A percentile compares a stretch with the other conserved stretches of the same genome.
Conservation (phyloP, 2,888 invertebrate species). For the Pogonocherus hispidulus region DNA sequence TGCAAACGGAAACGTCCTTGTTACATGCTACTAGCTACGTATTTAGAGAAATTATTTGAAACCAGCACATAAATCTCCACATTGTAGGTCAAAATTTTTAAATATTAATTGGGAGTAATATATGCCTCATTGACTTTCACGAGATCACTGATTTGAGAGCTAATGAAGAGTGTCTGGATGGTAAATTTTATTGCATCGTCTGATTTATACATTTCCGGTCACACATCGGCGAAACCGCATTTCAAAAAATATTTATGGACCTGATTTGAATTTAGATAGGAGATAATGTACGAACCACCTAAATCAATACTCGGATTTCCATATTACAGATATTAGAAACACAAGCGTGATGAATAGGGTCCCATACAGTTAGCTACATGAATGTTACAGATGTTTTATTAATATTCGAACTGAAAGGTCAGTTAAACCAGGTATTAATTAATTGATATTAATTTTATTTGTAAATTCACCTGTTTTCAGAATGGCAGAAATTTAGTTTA, state of each 20-base stretch:
- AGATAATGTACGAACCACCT: neutral
- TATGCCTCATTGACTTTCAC: constrained; percentile 19
- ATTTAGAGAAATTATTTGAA: constrained; percentile 13
- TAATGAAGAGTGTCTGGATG: neutral
- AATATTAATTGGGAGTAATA: neutral
- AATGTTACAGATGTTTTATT: too few species aligned
- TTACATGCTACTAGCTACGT: neutral
- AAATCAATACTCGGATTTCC: neutral
- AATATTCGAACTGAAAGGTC: too few species aligned
- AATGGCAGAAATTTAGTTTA: too few species aligned
- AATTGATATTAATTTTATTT: too few species aligned
- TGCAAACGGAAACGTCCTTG: constrained; percentile 2
- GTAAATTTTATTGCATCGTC: neutral
- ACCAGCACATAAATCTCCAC: neutral
- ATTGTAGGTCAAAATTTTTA: constrained; percentile 18
- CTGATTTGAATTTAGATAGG: constrained; percentile 5
- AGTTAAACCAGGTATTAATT: too few species aligned
- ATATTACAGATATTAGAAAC: neutral
- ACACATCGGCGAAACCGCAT: neutral
- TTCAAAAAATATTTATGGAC: constrained; percentile 3
- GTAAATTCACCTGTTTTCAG: too few species aligned
- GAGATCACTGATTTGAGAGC: neutral
- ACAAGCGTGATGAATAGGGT: too few species aligned
- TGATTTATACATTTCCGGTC: constrained; percentile 1
- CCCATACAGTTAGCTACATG: too few species aligned